Evolutionary conservation across 2,888 invertebrate genomes (phyloP).

Genomic region (Entomobrya multifasciata): DNA sequence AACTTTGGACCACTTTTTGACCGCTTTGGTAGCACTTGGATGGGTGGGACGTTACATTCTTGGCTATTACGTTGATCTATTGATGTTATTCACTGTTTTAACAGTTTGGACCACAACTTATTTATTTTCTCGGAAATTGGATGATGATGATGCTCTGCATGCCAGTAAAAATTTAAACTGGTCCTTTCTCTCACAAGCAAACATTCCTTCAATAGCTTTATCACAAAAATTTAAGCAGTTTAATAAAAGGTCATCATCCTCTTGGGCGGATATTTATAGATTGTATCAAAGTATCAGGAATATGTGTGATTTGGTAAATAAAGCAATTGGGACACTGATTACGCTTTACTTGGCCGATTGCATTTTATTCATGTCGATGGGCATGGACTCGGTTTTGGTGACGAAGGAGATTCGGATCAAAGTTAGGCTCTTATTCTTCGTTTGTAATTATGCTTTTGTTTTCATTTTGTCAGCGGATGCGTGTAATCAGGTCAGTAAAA

Average conservation of each 20-base stretch:
- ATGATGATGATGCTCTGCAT: no score
- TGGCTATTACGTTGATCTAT: slow-evolving; percentile 33
- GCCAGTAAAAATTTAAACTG: no score
- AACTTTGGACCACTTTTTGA: not conserved
- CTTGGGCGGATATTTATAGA: slow-evolving; percentile 1
- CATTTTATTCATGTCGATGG: slow-evolving; percentile 9
- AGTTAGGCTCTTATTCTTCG: slow-evolving; percentile 7
- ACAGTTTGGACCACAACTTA: slow-evolving; percentile 24
- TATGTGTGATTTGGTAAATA: slow-evolving; percentile 12
- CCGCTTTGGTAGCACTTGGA: not conserved
- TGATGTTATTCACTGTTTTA: slow-evolving; percentile 3
- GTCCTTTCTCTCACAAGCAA: not conserved
- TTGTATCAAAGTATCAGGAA: slow-evolving; percentile 6
- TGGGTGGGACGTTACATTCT: slow-evolving; percentile 12
- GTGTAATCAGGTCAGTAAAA: slow-evolving; percentile 23
- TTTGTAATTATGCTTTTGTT: slow-evolving; percentile 17
- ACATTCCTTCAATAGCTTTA: not conserved
- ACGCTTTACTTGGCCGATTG: slow-evolving; percentile 21
- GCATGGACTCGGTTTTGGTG: slow-evolving; percentile 20
- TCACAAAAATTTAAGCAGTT: not conserved
- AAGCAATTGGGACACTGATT: not conserved
- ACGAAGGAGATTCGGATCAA: not conserved
- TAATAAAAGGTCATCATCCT: not conserved
- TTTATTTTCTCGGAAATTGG: not conserved
- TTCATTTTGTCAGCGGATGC: slow-evolving; percentile 38